A percentile compares a stretch with the other conserved stretches of the same genome.
Evolutionary conservation across 2,113 vertebrate species (phyloP).

Genomic region (Entomyzon cyanotis): DNA sequence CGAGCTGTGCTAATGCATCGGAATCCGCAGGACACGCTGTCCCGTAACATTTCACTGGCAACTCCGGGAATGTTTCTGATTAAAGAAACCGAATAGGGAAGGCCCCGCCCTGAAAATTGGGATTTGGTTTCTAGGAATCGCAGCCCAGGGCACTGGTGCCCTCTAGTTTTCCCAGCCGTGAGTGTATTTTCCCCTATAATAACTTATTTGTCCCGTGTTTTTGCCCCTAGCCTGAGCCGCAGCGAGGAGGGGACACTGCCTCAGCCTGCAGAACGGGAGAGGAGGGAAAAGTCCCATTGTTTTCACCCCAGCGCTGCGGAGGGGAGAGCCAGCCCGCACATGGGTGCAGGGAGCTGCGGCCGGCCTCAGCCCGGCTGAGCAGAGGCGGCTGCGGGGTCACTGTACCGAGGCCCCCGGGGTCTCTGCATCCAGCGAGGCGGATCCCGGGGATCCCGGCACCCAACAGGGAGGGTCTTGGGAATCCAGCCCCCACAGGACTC

Average conservation of each 20-base stretch:
- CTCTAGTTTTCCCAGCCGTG: not conserved
- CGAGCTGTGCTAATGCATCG: not conserved
- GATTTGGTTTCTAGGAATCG: not conserved
- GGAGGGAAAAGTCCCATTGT: rapidly evolving
- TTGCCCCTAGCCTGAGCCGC: not conserved
- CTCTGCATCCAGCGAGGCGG: rapidly evolving
- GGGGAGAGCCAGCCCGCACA: not conserved
- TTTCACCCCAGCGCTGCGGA: rapidly evolving
- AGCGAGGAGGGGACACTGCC: not conserved
- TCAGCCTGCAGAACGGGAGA: not conserved
- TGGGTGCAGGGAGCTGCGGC: not conserved
- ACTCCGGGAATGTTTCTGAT: not conserved
- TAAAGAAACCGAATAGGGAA: not conserved
- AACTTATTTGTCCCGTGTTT: rapidly evolving
- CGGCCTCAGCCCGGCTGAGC: not conserved
- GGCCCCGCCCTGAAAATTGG: rapidly evolving
- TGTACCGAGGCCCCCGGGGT: not conserved
- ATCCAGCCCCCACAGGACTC: not conserved
- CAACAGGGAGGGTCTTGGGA: not conserved
- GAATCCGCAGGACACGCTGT: not conserved
- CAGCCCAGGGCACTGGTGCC: not conserved
- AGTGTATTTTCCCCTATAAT: too few relatives aligned
- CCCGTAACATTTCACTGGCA: not conserved
- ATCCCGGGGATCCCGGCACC: not conserved
- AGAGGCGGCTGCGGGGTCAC: not conserved